A percentile compares a stretch with the other conserved stretches of the same genome.
Conservation (phyloP, 2,797 vertebrate species). For the Bradypodion pumilum region DNA sequence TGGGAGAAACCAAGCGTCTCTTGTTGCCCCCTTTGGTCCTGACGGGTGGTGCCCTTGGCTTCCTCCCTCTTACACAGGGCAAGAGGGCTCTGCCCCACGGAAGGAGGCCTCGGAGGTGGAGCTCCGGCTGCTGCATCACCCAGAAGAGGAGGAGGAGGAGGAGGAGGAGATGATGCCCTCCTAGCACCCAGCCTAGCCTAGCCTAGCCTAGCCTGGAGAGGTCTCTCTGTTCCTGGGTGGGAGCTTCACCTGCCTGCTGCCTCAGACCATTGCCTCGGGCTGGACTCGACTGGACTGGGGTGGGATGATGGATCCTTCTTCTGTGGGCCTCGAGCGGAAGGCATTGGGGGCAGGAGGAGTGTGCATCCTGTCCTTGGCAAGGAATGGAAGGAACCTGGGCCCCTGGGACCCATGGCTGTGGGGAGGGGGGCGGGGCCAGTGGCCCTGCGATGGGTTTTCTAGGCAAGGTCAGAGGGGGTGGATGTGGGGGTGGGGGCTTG, state of each 20-base stretch:
- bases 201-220: constrained; percentile 25
- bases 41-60: background rate
- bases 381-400: background rate
- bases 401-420: too few relatives aligned
- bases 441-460: too few relatives aligned
- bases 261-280: too few relatives aligned
- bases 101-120: constrained; percentile 79
- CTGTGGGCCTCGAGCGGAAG: too few relatives aligned
- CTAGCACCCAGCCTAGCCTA: constrained; percentile 53
- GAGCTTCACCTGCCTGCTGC: too few relatives aligned
- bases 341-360: too few relatives aligned
- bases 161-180: constrained; percentile 53
- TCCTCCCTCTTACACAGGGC: constrained; percentile 62
- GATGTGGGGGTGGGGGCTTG: background rate
- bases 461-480: too few relatives aligned
- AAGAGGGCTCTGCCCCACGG: constrained; percentile 66
- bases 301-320: background rate
- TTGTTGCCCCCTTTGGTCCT: too few relatives aligned
- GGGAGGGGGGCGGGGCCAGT: too few relatives aligned
- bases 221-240: too few relatives aligned
- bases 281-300: too few relatives aligned
- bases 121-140: constrained; percentile 76
- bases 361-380: background rate
- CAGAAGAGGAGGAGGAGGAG: constrained; percentile 64
- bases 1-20: too few relatives aligned